Base-by-base conservation (phyloP, 2,888 invertebrate genomes). In the Tanypteryx hageni region DNA sequence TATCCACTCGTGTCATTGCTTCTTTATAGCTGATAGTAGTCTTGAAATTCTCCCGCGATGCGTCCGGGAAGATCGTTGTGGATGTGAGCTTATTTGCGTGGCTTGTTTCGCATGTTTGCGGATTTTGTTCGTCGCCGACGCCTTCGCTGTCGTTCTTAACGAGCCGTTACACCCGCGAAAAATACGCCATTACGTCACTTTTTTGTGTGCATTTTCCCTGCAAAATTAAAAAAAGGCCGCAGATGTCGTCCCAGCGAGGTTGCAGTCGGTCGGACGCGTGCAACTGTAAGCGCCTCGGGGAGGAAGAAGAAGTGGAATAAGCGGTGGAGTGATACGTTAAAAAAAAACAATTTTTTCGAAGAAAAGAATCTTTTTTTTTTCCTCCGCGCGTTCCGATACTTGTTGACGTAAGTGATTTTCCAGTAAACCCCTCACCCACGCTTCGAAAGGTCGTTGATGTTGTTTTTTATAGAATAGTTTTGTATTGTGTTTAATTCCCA, bases 1-100 rank as follows among this genome's bases (percentile, higher is more conserved):
- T 76, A 76, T 76, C 76, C 76, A 76, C 76, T 22, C 27, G 22
- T 76, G 76, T 76, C 76, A 76, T 76, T 27, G 76, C 76, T 76
- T 76, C 76, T 76, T 76, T 76, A 22, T 44, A 44, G 44, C 11
- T 27, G 76, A 76, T 22, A 76, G 76, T 76, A 27, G 76, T 76
- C 76, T 76, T 76, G n/a, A 13, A n/a, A 76, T 22, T 76, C 76
- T 27, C 76, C 22, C 76, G 76, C 22, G 10, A 27, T 76, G 76
- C 76, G 76, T 76, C 22, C 13, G 22, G 76, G 5, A 76, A 27
- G 22, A 22, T 11, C 76, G 22, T 76, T 27, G 27, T 13, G 22
- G 76, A 22, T 27, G 76, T 76, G 76, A 76, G 76, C 76, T 76
- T 22, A 22, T 76, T 44, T 44, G 44, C 44, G 44, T 44, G 44